A percentile compares a stretch with the other conserved stretches of the same genome.
Evolutionary conservation across 2,888 invertebrate genomes (phyloP).

Genomic region (Orthonychiurus folsomi): DNA sequence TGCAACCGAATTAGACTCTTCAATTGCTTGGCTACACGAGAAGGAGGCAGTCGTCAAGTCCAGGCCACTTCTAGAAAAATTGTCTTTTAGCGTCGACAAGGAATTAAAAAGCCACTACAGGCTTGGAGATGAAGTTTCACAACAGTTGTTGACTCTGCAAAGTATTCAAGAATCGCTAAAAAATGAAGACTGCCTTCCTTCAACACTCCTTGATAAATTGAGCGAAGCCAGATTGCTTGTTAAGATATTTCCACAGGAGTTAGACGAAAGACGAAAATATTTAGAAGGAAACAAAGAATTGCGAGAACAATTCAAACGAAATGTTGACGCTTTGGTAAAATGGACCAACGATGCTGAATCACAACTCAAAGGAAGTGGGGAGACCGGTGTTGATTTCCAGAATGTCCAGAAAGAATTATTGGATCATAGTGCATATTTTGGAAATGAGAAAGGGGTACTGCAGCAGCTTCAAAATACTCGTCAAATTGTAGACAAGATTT

Average conservation of each 20-base stretch:
- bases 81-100: conserved; percentile 66
- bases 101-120: conserved; percentile 68
- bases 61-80: conserved; percentile 67
- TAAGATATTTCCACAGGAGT: conserved; percentile 66
- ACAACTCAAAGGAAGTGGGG: conserved; percentile 64
- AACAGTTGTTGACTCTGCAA: conserved; percentile 59
- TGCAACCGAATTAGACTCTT: conserved; percentile 68
- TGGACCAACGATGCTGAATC: conserved; percentile 78
- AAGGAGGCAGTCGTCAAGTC: conserved; percentile 74
- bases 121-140: conserved; percentile 59
- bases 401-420: conserved; percentile 72
- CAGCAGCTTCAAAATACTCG: conserved; percentile 74
- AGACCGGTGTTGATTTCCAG: conserved; percentile 81
- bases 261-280: conserved; percentile 71
- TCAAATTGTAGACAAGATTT: conserved; percentile 75
- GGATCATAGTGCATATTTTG: conserved; percentile 61
- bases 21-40: conserved; percentile 71
- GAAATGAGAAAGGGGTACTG: conserved; percentile 65
- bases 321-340: conserved; percentile 66
- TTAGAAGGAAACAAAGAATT: conserved; percentile 65
- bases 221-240: conserved; percentile 73
- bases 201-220: conserved; percentile 69
- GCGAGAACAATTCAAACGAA: conserved; percentile 64
- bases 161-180: conserved; percentile 62
- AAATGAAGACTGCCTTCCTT: conserved; percentile 68